Evolutionary conservation across 1,140 invertebrate species (phyloP).

Genomic region (Ips nitidus): DNA sequence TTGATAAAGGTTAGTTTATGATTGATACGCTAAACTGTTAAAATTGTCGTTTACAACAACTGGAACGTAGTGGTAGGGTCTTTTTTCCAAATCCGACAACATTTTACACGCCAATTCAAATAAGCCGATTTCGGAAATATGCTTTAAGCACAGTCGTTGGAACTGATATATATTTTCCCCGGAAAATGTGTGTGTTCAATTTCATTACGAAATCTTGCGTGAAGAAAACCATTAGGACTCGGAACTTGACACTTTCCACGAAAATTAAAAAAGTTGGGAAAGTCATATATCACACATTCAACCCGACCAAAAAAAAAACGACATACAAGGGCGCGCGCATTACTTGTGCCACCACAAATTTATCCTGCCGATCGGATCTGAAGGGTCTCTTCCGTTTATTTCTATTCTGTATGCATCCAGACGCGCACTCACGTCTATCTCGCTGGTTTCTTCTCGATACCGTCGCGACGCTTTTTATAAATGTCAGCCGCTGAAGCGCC

Average conservation of each 20-base stretch:
- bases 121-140: conserved; percentile 7
- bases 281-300: conserved; percentile 27
- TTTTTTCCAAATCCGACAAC: too few relatives aligned
- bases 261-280: conserved; percentile 38
- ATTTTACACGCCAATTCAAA: not conserved
- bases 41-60: too few relatives aligned
- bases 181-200: conserved; percentile 28
- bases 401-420: conserved; percentile 34
- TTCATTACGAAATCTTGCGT: conserved; percentile 33
- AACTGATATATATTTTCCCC: conserved; percentile 27
- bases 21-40: too few relatives aligned
- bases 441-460: conserved; percentile 13
- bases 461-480: conserved; percentile 28
- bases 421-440: conserved; percentile 32
- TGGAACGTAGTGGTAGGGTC: too few relatives aligned
- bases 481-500: not conserved
- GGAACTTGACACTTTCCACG: conserved; percentile 30
- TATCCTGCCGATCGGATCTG: conserved; percentile 23
- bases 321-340: conserved; percentile 33
- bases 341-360: conserved; percentile 25
- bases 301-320: conserved; percentile 11
- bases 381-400: conserved; percentile 29
- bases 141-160: conserved; percentile 1
- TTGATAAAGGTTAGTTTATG: too few relatives aligned
- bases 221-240: conserved; percentile 30